A percentile compares a stretch with the other conserved stretches of the same genome.
Evolutionary conservation across 2,113 vertebrate genomes (phyloP).

Genomic region (Phylloscopus trochilus): DNA sequence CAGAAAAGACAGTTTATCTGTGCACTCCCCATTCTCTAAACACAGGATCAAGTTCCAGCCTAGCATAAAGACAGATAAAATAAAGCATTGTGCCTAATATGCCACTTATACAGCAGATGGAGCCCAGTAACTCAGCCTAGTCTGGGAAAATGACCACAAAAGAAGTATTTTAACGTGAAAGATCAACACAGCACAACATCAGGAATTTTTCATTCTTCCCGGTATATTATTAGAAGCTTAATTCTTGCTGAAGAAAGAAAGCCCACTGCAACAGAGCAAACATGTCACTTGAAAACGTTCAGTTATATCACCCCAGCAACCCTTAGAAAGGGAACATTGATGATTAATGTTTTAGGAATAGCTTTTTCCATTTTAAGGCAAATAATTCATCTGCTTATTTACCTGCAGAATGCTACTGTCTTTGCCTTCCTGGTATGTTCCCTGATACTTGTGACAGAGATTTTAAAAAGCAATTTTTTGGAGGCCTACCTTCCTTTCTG

Average conservation of each 20-base stretch:
- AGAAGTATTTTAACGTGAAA: background rate
- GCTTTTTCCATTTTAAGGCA: background rate
- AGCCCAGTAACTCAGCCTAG: background rate
- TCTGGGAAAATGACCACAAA: background rate
- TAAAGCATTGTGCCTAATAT: background rate
- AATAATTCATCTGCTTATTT: background rate
- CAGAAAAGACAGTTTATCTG: background rate
- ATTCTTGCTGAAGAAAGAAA: background rate
- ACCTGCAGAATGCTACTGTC: background rate
- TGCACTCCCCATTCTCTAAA: background rate
- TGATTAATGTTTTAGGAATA: background rate
- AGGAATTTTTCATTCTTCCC: background rate
- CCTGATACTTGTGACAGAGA: background rate
- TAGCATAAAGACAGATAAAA: background rate
- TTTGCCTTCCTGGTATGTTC: background rate
- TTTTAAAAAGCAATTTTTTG: background rate
- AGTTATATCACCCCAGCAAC: background rate
- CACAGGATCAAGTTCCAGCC: background rate
- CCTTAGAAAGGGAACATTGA: background rate
- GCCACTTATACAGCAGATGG: background rate
- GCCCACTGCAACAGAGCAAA: background rate
- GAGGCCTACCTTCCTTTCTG: background rate
- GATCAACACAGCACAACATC: background rate
- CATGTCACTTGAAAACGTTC: background rate
- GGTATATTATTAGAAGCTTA: background rate